Evolutionary conservation across 2,797 vertebrate species (phyloP).

Genomic region (Lateolabrax maculatus): DNA sequence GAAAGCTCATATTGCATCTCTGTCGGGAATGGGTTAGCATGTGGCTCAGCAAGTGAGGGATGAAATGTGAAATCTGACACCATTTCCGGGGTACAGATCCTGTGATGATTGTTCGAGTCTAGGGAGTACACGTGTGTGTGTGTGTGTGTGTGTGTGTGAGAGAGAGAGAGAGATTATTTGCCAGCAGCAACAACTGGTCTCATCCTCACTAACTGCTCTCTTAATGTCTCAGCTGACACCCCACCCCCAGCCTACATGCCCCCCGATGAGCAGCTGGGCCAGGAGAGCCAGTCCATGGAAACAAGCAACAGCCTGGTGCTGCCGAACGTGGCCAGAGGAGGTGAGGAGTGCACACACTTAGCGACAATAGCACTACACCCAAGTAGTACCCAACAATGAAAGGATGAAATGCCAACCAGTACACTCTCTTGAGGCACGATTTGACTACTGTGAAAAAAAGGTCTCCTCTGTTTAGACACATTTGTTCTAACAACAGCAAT

Average conservation of each 20-base stretch:
- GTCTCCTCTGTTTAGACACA: not conserved
- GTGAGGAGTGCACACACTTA: constrained; percentile 62
- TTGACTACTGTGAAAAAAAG: not conserved
- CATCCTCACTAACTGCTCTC: constrained; percentile 72
- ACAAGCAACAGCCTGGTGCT: constrained; percentile 84
- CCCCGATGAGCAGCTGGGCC: constrained; percentile 96
- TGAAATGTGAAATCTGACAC: constrained; percentile 83
- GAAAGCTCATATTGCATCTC: constrained; percentile 72
- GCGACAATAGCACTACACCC: not conserved
- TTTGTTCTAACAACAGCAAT: not conserved
- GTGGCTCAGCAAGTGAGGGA: constrained; percentile 70
- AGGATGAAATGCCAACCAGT: too few species aligned
- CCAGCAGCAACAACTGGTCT: constrained; percentile 78
- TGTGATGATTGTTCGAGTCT: constrained; percentile 64
- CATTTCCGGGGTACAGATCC: constrained; percentile 73
- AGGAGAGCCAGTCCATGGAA: constrained; percentile 98
- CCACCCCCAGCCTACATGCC: constrained; percentile 99
- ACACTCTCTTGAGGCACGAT: not conserved
- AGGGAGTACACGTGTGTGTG: constrained; percentile 23
- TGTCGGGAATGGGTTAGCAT: constrained; percentile 73
- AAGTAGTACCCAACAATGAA: too few species aligned
- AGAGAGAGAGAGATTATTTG: constrained; percentile 63
- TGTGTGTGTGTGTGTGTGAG: constrained; percentile 31
- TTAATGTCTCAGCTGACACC: constrained; percentile 92
- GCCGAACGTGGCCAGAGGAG: constrained; percentile 84